These are phyloP conservation scores for Hyles euphorbiae DNA, from an alignment of 1,140 invertebrate genomes.

Conservation along the genomic window DNA sequence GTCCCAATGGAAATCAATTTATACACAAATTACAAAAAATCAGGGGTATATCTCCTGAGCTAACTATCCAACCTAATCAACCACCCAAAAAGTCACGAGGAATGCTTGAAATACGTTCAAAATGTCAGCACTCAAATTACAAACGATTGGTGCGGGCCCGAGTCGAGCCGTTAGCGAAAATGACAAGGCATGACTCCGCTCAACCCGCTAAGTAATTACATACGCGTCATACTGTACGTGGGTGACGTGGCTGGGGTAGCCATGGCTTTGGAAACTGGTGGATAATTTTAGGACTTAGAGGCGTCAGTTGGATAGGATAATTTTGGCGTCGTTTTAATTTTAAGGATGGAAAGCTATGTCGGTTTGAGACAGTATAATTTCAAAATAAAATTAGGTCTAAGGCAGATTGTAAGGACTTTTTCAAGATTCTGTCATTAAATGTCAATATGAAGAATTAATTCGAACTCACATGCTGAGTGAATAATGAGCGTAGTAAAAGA, in stretches of 20 bases:
- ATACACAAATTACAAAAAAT: too few relatives aligned
- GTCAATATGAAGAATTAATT: too few relatives aligned
- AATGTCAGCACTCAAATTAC: conserved; percentile 21
- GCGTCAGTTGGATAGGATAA: neutral
- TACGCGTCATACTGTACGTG: conserved; percentile 47
- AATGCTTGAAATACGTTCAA: neutral
- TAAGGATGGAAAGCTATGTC: neutral
- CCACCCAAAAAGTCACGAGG: too few relatives aligned
- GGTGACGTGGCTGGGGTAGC: conserved; percentile 34
- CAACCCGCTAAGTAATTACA: conserved; percentile 62
- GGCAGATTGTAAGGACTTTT: too few relatives aligned
- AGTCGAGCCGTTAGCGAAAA: conserved; percentile 39
- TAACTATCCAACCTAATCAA: too few relatives aligned
- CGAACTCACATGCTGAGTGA: too few relatives aligned
- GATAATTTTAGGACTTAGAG: neutral
- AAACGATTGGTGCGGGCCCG: conserved; percentile 15
- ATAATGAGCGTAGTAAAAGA: too few relatives aligned
- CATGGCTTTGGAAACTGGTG: conserved; percentile 8
- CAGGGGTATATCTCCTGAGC: too few relatives aligned
- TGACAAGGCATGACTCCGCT: conserved; percentile 64
- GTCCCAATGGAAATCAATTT: too few relatives aligned
- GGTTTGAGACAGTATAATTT: neutral
- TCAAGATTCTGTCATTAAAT: too few relatives aligned
- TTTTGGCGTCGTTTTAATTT: neutral
- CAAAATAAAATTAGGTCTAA: neutral